Conservation (phyloP, 2,797 vertebrate genomes). For the Hydrolagus colliei region DNA sequence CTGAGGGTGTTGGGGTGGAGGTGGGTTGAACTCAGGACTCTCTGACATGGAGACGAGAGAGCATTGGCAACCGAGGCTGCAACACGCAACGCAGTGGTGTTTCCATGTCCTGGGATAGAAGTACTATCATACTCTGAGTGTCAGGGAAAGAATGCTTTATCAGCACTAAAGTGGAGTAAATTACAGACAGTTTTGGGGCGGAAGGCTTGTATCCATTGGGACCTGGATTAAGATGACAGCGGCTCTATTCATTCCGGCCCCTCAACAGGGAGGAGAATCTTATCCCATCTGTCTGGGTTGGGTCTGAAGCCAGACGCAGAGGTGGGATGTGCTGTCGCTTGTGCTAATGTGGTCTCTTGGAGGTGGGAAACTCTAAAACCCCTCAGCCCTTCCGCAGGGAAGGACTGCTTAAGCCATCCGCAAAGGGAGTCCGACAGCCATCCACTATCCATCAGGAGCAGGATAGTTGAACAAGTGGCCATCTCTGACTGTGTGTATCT, state of each 20-base stretch:
- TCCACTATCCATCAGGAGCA: background rate
- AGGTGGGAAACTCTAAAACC: background rate
- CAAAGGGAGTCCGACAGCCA: background rate
- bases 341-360: no score
- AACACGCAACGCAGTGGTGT: no score
- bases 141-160: background rate
- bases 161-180: background rate
- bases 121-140: no score
- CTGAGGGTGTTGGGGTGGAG: no score
- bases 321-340: background rate
- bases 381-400: no score
- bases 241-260: background rate
- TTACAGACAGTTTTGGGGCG: background rate
- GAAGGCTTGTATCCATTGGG: background rate
- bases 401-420: background rate
- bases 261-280: background rate
- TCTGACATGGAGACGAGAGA: no score
- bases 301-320: background rate
- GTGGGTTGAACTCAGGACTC: no score
- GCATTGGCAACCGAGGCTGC: background rate
- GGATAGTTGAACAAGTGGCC: background rate
- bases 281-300: constrained; percentile 20
- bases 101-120: background rate
- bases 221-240: background rate
- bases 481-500: background rate